Percentiles rank a stretch among this genome's conserved stretches.
These are phyloP conservation scores for Lates calcarifer DNA, from an alignment of 2,113 vertebrate genomes.

Conservation along the genomic window DNA sequence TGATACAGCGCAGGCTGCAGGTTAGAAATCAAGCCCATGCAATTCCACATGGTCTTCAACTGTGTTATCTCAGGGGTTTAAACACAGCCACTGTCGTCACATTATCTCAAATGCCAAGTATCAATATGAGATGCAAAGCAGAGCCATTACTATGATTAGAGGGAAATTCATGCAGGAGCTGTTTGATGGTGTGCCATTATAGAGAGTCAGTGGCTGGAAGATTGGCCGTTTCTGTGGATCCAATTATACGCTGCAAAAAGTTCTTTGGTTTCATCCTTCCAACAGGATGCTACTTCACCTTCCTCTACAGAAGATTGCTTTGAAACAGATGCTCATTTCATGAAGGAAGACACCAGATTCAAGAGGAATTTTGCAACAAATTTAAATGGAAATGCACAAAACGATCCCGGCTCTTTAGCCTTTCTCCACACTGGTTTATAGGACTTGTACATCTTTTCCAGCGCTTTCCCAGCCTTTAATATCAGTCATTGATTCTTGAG, in stretches of 20 bases:
- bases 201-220: constrained; percentile 38
- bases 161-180: constrained; percentile 26
- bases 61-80: constrained; percentile 21
- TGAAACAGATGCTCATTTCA: neutral
- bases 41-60: neutral
- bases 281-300: neutral
- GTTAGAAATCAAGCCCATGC: constrained; percentile 27
- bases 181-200: constrained; percentile 35
- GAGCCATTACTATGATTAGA: constrained; percentile 49
- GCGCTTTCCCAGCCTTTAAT: neutral
- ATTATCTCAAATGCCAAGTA: constrained; percentile 57
- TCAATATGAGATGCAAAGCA: constrained; percentile 37
- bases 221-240: constrained; percentile 38
- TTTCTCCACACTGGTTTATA: neutral
- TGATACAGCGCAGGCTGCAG: neutral
- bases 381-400: neutral
- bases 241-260: constrained; percentile 40
- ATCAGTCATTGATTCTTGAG: constrained; percentile 24
- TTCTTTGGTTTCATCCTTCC: constrained; percentile 19
- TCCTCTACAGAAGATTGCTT: neutral
- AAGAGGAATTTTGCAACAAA: neutral
- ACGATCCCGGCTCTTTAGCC: neutral
- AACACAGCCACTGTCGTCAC: neutral
- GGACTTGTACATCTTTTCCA: neutral
- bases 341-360: neutral